A percentile compares a stretch with the other conserved stretches of the same genome.
phyloP scores from a whole-genome alignment of 2,888 invertebrate species.

The Drosophila longiperda region DNA sequence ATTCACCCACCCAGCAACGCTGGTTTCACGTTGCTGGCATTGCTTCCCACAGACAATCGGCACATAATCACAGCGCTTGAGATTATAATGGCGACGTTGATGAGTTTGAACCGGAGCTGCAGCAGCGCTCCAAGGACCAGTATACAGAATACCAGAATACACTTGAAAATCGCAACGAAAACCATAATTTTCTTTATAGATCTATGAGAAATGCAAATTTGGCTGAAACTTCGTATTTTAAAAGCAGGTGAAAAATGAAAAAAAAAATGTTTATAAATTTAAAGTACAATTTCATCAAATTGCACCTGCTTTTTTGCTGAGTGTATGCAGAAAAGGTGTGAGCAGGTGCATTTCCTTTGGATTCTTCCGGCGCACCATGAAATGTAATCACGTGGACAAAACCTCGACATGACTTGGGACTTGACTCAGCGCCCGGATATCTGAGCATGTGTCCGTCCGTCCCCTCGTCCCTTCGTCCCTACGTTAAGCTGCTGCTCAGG shows the following conservation, averaged over 20 bases:
- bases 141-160: neutral
- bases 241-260: neutral
- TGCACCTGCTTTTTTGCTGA: neutral
- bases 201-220: neutral
- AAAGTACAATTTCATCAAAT: neutral
- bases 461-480: neutral
- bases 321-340: neutral
- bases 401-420: slow-evolving; percentile 34
- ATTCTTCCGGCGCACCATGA: slow-evolving; percentile 63
- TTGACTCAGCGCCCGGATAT: slow-evolving; percentile 34
- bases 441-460: slow-evolving; percentile 12
- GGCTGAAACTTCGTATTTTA: neutral
- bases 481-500: slow-evolving; percentile 15
- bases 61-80: slow-evolving; percentile 71
- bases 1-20: slow-evolving; percentile 13
- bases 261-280: neutral
- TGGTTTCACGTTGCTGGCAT: slow-evolving; percentile 23
- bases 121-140: neutral
- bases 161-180: neutral
- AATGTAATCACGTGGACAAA: slow-evolving; percentile 69
- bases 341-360: slow-evolving; percentile 54
- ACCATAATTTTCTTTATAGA: neutral
- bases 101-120: slow-evolving; percentile 53
- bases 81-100: slow-evolving; percentile 74
- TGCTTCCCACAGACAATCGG: slow-evolving; percentile 57